phyloP scores from a whole-genome alignment of 2,797 vertebrate species.

The Adelosebastes latens region DNA sequence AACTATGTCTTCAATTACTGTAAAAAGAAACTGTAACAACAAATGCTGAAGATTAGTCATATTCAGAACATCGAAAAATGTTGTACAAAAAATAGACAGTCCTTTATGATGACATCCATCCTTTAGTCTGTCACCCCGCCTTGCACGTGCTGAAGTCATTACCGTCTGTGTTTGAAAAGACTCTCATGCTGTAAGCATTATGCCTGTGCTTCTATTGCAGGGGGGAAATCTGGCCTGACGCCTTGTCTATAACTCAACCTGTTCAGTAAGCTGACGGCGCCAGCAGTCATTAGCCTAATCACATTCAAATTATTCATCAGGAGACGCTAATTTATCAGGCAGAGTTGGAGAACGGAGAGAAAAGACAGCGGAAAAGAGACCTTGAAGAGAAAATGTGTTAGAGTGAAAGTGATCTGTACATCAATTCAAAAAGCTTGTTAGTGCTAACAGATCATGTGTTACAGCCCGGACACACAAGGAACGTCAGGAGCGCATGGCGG shows the following conservation, averaged over 20 bases:
- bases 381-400: background rate
- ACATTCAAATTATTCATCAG: conserved; percentile 60
- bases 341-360: conserved; percentile 2
- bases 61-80: background rate
- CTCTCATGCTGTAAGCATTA: background rate
- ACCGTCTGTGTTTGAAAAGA: conserved; percentile 12
- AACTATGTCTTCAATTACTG: background rate
- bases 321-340: conserved; percentile 52
- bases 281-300: conserved; percentile 69
- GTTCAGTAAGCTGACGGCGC: conserved; percentile 57
- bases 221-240: conserved; percentile 43
- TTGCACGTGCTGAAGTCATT: background rate
- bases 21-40: no score
- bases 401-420: background rate
- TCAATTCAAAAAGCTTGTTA: background rate
- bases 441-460: background rate
- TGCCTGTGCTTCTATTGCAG: background rate
- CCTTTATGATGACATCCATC: background rate
- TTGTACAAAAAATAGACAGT: background rate
- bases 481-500: no score
- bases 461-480: no score
- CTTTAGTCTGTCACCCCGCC: background rate
- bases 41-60: background rate
- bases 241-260: conserved; percentile 59
- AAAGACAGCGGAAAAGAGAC: background rate